Conservation (phyloP, 35 echinoderm and acorn worm genomes). For the Apostichopus californicus region DNA sequence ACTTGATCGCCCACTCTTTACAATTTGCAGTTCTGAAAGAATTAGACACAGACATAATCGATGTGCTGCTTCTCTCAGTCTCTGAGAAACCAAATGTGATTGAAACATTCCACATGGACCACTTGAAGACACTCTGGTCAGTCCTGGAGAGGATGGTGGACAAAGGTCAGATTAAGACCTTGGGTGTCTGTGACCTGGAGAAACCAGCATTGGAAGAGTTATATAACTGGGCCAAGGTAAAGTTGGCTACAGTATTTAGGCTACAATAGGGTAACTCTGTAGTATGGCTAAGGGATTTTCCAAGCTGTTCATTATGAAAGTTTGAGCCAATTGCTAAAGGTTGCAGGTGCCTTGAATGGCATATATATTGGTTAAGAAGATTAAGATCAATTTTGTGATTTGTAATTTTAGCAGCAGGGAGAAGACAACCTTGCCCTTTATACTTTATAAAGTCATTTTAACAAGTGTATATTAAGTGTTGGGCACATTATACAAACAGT, state of each 20-base stretch:
- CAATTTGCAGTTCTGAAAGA: constrained; percentile 71
- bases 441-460: too few relatives aligned
- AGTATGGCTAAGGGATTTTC: neutral
- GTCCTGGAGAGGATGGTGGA: constrained; percentile 76
- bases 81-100: constrained; percentile 76
- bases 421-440: too few relatives aligned
- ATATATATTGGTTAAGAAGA: too few relatives aligned
- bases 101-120: constrained; percentile 75
- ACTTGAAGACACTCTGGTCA: constrained; percentile 87
- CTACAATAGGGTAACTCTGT: neutral
- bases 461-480: too few relatives aligned
- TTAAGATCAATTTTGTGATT: too few relatives aligned
- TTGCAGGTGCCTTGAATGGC: too few relatives aligned
- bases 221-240: constrained; percentile 84
- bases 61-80: constrained; percentile 76
- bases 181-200: constrained; percentile 89
- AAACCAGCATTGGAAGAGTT: constrained; percentile 67
- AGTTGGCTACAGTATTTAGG: neutral
- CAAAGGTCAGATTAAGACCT: constrained; percentile 60
- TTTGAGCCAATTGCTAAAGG: too few relatives aligned
- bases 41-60: constrained; percentile 68
- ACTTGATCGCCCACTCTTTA: too few relatives aligned
- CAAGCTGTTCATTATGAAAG: too few relatives aligned
- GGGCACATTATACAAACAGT: too few relatives aligned
- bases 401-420: too few relatives aligned